Base-by-base conservation (phyloP, 2,113 vertebrate genomes). In the Galeopterus variegatus region DNA sequence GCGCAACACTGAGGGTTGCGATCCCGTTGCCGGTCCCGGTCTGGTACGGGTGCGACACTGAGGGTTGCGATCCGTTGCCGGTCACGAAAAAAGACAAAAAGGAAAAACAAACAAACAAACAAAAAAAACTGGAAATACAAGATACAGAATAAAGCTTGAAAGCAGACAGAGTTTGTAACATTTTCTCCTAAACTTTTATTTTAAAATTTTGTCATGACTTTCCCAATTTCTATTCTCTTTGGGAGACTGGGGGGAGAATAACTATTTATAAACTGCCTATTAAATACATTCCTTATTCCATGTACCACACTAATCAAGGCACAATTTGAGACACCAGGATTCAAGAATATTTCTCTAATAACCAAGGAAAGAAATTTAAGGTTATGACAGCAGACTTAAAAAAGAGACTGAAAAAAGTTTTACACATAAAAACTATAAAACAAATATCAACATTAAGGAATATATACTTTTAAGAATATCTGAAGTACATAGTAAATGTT, bases 361-460 rank as follows among this genome's bases (percentile, higher is more conserved):
- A 93, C n/a, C 60, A 93, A 76, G 45, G 36, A 58, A 64, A 80
- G 26, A 93, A 93, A 93, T 62, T 73, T 81, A 85, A 86, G 54
- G 33, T 31, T 92, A 33, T 36, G 41, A 52, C 0, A 95, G 19
- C 24, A 95, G 15, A 80, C 33, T 88, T 41, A 41, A 41, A 41
- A 41, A 88, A 72, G 58, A 54, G 19, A 52, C 5, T 89, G 23
- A 56, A 67, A 85, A 45, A 95, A 36, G 18, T 72, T 93, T 84
- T 95, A 84, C 15, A 72, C 72, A 69, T 52, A 89, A 95, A 62
- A 96, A 70, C 18, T 81, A 19, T 81, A 96, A 90, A 82, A 31
- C 48, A 88, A 94, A 77, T 73, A 73, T 50, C 56, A 93, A 79
- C 31, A 88, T 58, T 88, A 91, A 87, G 36, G 45, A 75, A 95